These are phyloP conservation scores for human DNA, from an alignment of 2,113 vertebrate genomes.

Conservation along the genomic window GRCh38 chr6:2168501-2169000, in stretches of 20 bases:
- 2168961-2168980: background rate
- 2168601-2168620: background rate
- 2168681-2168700: constrained; percentile 33
- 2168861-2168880: background rate
- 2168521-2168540: background rate
- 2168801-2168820: background rate
- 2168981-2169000: background rate
- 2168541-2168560: background rate
- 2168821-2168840: constrained; percentile 11
- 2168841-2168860: background rate
- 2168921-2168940: background rate
- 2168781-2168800: background rate
- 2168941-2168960: background rate
- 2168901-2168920: background rate
- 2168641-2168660: constrained; percentile 39
- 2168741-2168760: constrained; percentile 51
- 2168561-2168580: background rate
- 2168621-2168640: background rate
- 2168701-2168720: constrained; percentile 52
- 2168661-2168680: constrained; percentile 62
- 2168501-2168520: background rate
- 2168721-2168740: constrained; percentile 15
- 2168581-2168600: background rate
- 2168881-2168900: constrained; percentile 11
- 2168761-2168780: constrained; percentile 35